Conservation (phyloP, 2,888 invertebrate species). For the Pseudanteris insignis region DNA sequence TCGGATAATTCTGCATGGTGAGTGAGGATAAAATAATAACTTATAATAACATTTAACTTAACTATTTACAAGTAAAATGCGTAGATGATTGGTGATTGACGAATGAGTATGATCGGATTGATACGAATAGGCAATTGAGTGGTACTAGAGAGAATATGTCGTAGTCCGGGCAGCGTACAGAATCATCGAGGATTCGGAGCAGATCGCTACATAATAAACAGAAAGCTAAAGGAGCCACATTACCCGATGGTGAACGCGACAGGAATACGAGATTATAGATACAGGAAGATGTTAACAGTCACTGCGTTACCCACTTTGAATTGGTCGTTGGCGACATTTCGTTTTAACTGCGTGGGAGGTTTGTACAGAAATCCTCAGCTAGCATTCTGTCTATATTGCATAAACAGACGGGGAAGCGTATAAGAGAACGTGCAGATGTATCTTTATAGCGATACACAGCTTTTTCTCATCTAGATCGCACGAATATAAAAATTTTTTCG, state of each 20-base stretch:
- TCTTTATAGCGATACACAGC: constrained; percentile 25
- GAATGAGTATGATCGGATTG: no score
- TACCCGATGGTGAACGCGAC: constrained; percentile 36
- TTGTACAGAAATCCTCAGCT: constrained; percentile 19
- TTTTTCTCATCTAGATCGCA: constrained; percentile 34
- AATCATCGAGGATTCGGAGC: constrained; percentile 19
- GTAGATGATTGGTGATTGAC: no score
- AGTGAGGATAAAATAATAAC: no score
- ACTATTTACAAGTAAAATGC: no score
- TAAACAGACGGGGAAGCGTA: constrained; percentile 11
- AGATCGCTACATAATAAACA: constrained; percentile 38
- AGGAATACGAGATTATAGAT: constrained; percentile 42
- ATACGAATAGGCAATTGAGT: no score
- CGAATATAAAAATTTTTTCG: constrained; percentile 26
- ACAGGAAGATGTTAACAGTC: constrained; percentile 43
- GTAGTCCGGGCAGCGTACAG: no score
- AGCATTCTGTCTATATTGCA: constrained; percentile 20
- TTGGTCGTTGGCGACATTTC: constrained; percentile 45
- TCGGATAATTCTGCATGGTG: no score
- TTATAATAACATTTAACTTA: no score
- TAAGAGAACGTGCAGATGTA: constrained; percentile 11
- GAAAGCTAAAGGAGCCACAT: constrained; percentile 36
- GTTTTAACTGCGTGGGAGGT: constrained; percentile 42
- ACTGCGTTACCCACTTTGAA: constrained; percentile 40
- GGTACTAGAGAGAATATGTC: no score